Evolutionary conservation across 1,140 invertebrate genomes (phyloP).

Genomic region (Cherax destructor): DNA sequence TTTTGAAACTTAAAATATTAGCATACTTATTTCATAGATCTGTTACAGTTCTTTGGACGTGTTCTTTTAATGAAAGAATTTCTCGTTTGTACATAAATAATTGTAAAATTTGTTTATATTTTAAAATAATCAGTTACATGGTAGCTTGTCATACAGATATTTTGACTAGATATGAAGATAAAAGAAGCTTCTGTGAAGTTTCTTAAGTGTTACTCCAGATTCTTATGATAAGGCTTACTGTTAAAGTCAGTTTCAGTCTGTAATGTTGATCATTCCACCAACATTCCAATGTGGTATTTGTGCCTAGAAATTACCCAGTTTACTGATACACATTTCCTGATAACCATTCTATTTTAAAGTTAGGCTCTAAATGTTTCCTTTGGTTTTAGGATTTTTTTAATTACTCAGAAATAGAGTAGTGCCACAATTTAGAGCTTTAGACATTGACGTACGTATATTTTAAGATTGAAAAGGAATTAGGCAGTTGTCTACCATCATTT

Average conservation of each 20-base stretch:
- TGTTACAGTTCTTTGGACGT: neutral
- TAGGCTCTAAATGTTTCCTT: neutral
- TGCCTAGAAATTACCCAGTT: neutral
- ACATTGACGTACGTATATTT: no score
- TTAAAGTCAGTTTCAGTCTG: neutral
- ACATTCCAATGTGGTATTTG: neutral
- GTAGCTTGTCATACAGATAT: neutral
- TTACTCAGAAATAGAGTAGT: neutral
- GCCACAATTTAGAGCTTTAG: neutral
- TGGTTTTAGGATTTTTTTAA: neutral
- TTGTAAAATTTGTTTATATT: constrained; percentile 21
- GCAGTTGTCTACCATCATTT: neutral
- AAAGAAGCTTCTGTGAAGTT: constrained; percentile 30
- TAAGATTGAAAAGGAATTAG: neutral
- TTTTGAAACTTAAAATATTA: neutral
- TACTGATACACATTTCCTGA: neutral
- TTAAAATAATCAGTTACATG: neutral
- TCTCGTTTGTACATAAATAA: neutral
- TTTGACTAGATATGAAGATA: neutral
- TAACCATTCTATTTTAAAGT: neutral
- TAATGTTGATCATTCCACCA: neutral
- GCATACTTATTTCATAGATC: neutral
- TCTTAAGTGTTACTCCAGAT: constrained; percentile 15
- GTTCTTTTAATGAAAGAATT: neutral
- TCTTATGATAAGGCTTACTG: neutral